These are phyloP conservation scores for Dastarcus helophoroides DNA, from an alignment of 2,888 invertebrate genomes.

Conservation along the genomic window DNA sequence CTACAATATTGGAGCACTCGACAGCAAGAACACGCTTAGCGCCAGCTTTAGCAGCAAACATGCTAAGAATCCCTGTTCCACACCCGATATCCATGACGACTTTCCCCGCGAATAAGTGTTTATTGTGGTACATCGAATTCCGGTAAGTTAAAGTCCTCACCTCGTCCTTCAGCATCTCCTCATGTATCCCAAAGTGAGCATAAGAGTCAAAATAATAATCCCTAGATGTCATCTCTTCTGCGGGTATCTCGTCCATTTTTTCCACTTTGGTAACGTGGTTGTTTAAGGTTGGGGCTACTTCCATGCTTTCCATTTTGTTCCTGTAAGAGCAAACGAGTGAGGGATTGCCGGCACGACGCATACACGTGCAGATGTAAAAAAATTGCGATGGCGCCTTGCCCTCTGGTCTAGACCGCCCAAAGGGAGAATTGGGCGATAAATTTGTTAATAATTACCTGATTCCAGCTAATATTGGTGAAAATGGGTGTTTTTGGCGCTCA, in stretches of 20 bases:
- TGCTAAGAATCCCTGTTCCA: constrained; percentile 96
- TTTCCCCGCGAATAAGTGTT: constrained; percentile 89
- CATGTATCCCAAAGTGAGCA: constrained; percentile 99
- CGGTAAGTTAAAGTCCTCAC: constrained; percentile 96
- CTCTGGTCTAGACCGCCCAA: too few species aligned
- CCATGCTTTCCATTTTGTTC: constrained; percentile 48
- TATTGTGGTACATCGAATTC: constrained; percentile 99
- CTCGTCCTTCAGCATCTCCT: constrained; percentile 99
- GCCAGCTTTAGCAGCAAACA: constrained; percentile 99
- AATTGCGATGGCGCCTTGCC: too few species aligned
- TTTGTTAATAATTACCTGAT: too few species aligned
- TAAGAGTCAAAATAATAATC: constrained; percentile 99
- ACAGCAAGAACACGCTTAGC: constrained; percentile 92
- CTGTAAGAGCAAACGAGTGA: too few species aligned
- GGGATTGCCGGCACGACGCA: too few species aligned
- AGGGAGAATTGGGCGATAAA: too few species aligned
- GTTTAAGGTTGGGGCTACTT: constrained; percentile 34
- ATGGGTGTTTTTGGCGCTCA: too few species aligned
- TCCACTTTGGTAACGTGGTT: constrained; percentile 26
- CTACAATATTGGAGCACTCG: constrained; percentile 97
- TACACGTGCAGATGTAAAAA: too few species aligned
- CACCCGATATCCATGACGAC: constrained; percentile 96
- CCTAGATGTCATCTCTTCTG: constrained; percentile 97
- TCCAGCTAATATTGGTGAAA: too few species aligned
- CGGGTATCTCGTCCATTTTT: constrained; percentile 45